Evolutionary conservation across 2,113 vertebrate genomes (phyloP), one percentile per base, ranked within the genome.

Genomic region (Neodon shergylaensis): DNA sequence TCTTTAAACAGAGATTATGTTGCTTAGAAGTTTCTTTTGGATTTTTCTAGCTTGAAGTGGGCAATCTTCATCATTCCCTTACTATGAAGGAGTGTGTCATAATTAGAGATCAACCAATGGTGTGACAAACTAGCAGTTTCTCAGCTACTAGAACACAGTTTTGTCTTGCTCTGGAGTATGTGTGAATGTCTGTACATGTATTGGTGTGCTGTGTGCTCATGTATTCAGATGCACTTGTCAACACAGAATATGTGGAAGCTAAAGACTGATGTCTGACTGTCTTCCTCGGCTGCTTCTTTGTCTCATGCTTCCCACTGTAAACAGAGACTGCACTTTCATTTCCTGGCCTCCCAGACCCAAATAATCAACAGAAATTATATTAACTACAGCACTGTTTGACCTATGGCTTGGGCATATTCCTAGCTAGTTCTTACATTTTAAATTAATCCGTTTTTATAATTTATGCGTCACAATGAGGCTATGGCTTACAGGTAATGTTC

Each of bases 11-110:
- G 85, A 87, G 5, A 70, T 90, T 65, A 58, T 78, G 0, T 39
- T 76, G 28, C 3, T 89, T 94, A 66, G 36, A n/a, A 26, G 7
- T 91, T 96, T 95, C 82, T 74, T 84, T 49, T 94, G 82, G 58
- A 94, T 79, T 88, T 0, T 65, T 87, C 21, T 47, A 76, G 54
- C 52, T 78, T 87, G 78, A 87, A 70, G 11, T 54, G 14, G 79
- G 85, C 39, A 81, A 1, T 3, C 0, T 28, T 88, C 36, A 28
- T 82, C 9, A 61, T 13, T 92, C 17, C 21, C 12, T 47, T 47
- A 81, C 39, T 72, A 31, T 7, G n/a, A 87, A 39, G 6, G 31
- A 7, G 31, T 70, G 0, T 49, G 11, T 89, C 47, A 78, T 52
- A 42, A 12, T 33, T 84, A 49, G 78, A 89, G 47, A 79, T 3